A percentile compares a stretch with the other conserved stretches of the same genome.
Evolutionary conservation across 2,888 invertebrate species (phyloP).

Genomic region (Leucoptera coffeella): DNA sequence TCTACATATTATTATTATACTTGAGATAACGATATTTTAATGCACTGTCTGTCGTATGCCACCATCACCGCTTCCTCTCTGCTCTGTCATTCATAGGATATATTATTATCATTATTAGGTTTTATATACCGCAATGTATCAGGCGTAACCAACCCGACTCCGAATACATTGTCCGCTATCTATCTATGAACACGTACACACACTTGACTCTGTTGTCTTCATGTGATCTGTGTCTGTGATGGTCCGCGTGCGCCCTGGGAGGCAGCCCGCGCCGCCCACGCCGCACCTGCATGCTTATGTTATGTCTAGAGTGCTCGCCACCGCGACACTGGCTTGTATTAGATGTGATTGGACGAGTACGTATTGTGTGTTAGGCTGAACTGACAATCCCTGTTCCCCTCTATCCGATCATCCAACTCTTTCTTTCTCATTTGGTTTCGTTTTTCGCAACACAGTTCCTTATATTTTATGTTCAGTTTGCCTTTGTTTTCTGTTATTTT

Average conservation of each 20-base stretch:
- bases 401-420: neutral
- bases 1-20: conserved; percentile 51
- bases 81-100: conserved; percentile 49
- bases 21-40: conserved; percentile 49
- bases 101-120: conserved; percentile 25
- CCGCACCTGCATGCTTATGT: no score
- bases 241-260: no score
- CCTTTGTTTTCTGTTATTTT: neutral
- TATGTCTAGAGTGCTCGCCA: no score
- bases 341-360: conserved; percentile 40
- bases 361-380: conserved; percentile 35
- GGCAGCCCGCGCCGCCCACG: no score
- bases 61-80: conserved; percentile 56
- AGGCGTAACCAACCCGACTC: no score
- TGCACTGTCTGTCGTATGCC: conserved; percentile 56
- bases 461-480: no score
- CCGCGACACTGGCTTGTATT: conserved; percentile 50
- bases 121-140: conserved; percentile 44
- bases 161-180: no score
- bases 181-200: no score
- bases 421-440: neutral
- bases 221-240: no score
- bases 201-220: no score
- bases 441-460: neutral
- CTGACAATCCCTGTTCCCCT: conserved; percentile 21